Conservation (phyloP, 1,140 invertebrate species). For the Bombus waltoni region DNA sequence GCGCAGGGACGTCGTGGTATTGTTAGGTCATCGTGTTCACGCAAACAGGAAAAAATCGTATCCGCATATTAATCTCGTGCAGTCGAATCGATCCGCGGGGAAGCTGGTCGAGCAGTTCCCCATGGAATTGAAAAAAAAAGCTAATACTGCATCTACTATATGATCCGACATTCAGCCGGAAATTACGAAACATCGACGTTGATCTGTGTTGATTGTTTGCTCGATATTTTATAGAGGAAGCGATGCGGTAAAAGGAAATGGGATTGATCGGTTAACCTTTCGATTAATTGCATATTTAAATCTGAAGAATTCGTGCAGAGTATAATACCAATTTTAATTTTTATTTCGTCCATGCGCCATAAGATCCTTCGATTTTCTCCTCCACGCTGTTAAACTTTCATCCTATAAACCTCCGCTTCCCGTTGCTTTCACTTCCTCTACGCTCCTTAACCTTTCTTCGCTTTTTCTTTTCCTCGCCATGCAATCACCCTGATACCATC, state of each 20-base stretch:
- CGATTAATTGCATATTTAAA: not conserved
- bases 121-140: conserved; percentile 11
- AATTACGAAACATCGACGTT: conserved; percentile 6
- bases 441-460: conserved; percentile 5
- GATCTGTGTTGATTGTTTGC: conserved; percentile 1
- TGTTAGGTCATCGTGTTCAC: conserved; percentile 33
- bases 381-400: not conserved
- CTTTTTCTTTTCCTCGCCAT: not conserved
- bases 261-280: not conserved
- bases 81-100: not conserved
- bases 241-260: not conserved
- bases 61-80: conserved; percentile 48
- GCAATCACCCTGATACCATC: not conserved
- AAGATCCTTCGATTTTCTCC: not conserved
- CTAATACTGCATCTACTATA: not conserved
- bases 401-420: not conserved
- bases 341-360: not conserved
- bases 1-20: conserved; percentile 8
- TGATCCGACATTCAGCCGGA: not conserved
- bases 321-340: not conserved
- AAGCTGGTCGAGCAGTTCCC: not conserved
- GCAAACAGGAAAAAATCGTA: conserved; percentile 40
- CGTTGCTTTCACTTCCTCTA: conserved; percentile 7
- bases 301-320: not conserved
- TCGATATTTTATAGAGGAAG: not conserved